Evolutionary conservation across 2,113 vertebrate species (phyloP).

Genomic region (Benitochromis conjunctus): DNA sequence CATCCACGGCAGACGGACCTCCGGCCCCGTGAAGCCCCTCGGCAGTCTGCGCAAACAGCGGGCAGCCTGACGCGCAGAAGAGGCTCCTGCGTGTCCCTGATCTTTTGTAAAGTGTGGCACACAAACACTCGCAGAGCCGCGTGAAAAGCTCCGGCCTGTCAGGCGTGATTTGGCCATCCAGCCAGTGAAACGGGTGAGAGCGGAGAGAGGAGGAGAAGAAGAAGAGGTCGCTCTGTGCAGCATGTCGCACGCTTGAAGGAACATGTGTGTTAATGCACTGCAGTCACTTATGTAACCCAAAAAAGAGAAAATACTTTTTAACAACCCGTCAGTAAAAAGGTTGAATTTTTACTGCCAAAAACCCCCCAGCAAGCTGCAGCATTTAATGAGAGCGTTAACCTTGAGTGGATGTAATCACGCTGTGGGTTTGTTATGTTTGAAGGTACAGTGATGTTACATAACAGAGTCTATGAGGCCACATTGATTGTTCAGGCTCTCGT

Average conservation of each 20-base stretch:
- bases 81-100: constrained; percentile 32
- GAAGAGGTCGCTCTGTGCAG: constrained; percentile 10
- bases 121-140: not conserved
- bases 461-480: not conserved
- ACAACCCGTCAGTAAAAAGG: not conserved
- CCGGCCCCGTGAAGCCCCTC: constrained; percentile 2
- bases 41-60: not conserved
- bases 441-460: constrained; percentile 12
- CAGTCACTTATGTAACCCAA: constrained; percentile 58
- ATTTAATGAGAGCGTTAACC: fast-evolving
- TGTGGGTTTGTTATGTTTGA: not conserved
- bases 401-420: not conserved
- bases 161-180: constrained; percentile 35
- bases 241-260: constrained; percentile 46
- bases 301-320: not conserved
- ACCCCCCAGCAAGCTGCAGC: not conserved
- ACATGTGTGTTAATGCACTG: constrained; percentile 64
- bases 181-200: not conserved
- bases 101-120: constrained; percentile 27
- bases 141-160: constrained; percentile 36
- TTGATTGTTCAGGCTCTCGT: not conserved
- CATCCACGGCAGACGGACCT: not conserved
- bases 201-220: not conserved
- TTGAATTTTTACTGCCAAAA: fast-evolving
- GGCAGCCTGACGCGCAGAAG: not conserved